Evolutionary conservation across 2,888 invertebrate genomes (phyloP), one percentile per base, ranked within the genome.

Genomic region (Latheticus oryzae): DNA sequence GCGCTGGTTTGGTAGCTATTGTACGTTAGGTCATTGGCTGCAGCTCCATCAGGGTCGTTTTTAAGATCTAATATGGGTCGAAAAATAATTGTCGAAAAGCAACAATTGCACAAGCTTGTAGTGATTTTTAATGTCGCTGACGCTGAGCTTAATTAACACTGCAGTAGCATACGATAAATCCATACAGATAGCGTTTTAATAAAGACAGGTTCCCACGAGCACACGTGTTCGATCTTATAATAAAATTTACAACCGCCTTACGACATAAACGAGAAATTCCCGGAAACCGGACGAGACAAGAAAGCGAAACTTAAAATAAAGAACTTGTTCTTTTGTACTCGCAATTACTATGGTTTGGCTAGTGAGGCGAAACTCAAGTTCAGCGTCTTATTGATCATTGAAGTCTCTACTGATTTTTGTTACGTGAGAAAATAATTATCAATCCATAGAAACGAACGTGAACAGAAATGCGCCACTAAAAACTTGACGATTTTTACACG

Each of bases 1-100:
- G 65, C 67, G 70, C 68, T 68, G 67, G 69, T 71, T 68, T 67
- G 67, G 69, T 68, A 65, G 68, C 66, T 64, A 67, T 71, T 69
- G 68, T 68, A 62, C 64, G 70, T 56, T 70, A 66, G 72, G 72
- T 72, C 72, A 71, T 66, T 72, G 72, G 67, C 72, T 72, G 72
- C 67, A 57, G 62, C 64, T 59, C 42, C 58, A 51, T 48, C 64
- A 67, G 68, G 66, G 63, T 66, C 63, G 65, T 58, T 59, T 63
- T 53, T 57, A 47, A 60, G 43, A 43, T 65, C 65, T 67, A 68
- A 69, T 68, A 64, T 68, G 63, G 69, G 67, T 68, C 65, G 66
- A 8, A 9, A 12, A 9, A 19, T 21, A 38, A 5, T 32, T 19
- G 37, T 23, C 40, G n/a, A 40, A 38, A 40, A 42, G n/a, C n/a